Conservation (phyloP, 2,888 invertebrate species). For the Apoderus coryli region DNA sequence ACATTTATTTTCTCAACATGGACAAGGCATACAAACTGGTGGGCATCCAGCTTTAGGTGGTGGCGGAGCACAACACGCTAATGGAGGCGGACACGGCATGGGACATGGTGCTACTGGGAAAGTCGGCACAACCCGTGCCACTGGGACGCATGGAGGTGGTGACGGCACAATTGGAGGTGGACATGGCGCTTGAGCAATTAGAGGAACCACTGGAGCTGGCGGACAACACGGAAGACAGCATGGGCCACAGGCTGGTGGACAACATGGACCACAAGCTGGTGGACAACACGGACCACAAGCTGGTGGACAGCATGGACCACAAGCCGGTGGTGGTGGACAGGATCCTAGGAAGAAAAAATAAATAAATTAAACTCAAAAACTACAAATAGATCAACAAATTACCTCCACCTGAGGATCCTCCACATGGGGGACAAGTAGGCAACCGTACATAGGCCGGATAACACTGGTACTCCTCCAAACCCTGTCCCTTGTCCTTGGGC, state of each 20-base stretch:
- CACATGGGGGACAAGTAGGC: conserved; percentile 20
- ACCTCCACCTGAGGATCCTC: conserved; percentile 7
- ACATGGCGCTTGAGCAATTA: conserved; percentile 24
- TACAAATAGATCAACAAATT: no score
- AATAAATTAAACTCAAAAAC: neutral
- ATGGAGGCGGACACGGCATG: conserved; percentile 22
- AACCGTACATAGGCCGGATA: conserved; percentile 25
- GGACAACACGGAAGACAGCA: conserved; percentile 17
- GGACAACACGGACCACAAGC: conserved; percentile 17
- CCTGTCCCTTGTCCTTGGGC: conserved; percentile 14
- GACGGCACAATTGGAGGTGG: conserved; percentile 24
- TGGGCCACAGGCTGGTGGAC: conserved; percentile 17
- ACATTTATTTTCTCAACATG: conserved; percentile 8
- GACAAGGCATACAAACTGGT: conserved; percentile 14
- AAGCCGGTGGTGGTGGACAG: conserved; percentile 17
- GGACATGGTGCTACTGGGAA: conserved; percentile 22
- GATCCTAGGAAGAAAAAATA: conserved; percentile 8
- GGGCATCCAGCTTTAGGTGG: conserved; percentile 26
- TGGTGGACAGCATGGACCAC: conserved; percentile 20
- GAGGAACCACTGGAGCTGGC: conserved; percentile 22
- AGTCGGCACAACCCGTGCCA: conserved; percentile 22
- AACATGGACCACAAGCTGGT: conserved; percentile 20
- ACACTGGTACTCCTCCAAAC: conserved; percentile 26
- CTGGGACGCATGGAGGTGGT: conserved; percentile 24
- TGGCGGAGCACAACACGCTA: conserved; percentile 18